Conservation (phyloP, 2,888 invertebrate genomes). For the Drosophila bunnanda region DNA sequence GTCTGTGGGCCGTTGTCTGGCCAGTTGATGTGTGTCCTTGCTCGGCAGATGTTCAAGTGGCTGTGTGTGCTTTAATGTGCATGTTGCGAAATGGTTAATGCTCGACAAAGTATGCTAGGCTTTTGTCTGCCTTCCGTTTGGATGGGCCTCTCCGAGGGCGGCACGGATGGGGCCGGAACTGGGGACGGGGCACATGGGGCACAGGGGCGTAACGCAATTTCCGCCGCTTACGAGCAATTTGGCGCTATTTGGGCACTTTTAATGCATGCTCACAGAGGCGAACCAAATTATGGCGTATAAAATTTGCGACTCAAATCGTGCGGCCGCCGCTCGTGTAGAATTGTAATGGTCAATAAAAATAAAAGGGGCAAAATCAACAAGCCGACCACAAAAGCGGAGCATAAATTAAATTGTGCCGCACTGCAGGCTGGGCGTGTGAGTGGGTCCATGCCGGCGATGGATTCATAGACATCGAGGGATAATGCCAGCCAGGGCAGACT, state of each 20-base stretch:
- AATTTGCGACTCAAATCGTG: conserved; percentile 57
- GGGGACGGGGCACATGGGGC: neutral
- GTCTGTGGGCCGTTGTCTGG: conserved; percentile 38
- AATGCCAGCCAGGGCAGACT: neutral
- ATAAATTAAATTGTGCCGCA: conserved; percentile 78
- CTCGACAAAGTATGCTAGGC: conserved; percentile 40
- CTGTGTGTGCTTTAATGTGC: conserved; percentile 39
- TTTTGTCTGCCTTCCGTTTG: conserved; percentile 34
- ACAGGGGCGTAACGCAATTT: conserved; percentile 57
- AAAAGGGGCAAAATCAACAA: conserved; percentile 73
- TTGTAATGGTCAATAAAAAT: conserved; percentile 78
- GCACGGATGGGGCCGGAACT: neutral
- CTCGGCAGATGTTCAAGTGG: conserved; percentile 34
- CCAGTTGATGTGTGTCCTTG: conserved; percentile 25
- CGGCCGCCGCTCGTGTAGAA: conserved; percentile 27
- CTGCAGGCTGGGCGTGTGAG: conserved; percentile 39
- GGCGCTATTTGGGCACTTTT: conserved; percentile 56
- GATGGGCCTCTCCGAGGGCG: neutral
- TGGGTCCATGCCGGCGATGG: conserved; percentile 8
- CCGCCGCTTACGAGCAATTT: conserved; percentile 65
- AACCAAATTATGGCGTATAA: conserved; percentile 70
- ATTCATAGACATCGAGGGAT: conserved; percentile 22
- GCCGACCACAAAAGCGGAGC: conserved; percentile 63
- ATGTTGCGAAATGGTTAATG: conserved; percentile 47
- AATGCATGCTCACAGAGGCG: conserved; percentile 56